phyloP scores from a whole-genome alignment of 1,140 invertebrate genomes.

The Elymnias hypermnestra region DNA sequence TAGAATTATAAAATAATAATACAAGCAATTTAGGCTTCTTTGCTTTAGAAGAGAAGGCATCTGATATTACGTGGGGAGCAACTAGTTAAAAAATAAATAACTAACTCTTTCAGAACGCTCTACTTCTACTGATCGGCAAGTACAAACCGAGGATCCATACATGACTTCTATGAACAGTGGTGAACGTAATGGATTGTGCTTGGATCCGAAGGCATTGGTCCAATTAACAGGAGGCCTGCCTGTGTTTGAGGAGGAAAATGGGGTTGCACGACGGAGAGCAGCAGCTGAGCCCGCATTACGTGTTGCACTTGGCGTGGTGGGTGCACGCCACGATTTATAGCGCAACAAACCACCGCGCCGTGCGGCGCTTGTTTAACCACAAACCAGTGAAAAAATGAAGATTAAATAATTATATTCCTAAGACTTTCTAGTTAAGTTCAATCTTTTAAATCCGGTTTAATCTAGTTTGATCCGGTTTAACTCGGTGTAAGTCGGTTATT shows the following conservation, averaged over 20 bases:
- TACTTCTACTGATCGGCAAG: conserved; percentile 42
- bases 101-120: conserved; percentile 30
- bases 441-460: too few species aligned
- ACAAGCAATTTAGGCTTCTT: too few species aligned
- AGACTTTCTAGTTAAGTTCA: too few species aligned
- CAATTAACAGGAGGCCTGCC: conserved; percentile 23
- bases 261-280: conserved; percentile 14
- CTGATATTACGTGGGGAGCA: too few species aligned
- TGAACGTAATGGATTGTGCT: conserved; percentile 23
- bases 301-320: conserved; percentile 25
- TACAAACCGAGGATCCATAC: conserved; percentile 45
- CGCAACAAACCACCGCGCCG: conserved; percentile 17
- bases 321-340: conserved; percentile 28
- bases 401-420: too few species aligned
- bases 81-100: background rate
- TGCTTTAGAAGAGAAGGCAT: too few species aligned
- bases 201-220: conserved; percentile 34
- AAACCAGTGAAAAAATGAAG: background rate
- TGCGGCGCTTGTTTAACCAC: conserved; percentile 33
- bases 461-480: too few species aligned
- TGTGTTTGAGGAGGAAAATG: conserved; percentile 9
- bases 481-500: too few species aligned
- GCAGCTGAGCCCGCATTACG: conserved; percentile 18
- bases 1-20: too few species aligned
- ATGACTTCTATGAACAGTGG: conserved; percentile 17